Evolutionary conservation across 2,888 invertebrate genomes (phyloP).

Genomic region (Chymomyza caudatula): DNA sequence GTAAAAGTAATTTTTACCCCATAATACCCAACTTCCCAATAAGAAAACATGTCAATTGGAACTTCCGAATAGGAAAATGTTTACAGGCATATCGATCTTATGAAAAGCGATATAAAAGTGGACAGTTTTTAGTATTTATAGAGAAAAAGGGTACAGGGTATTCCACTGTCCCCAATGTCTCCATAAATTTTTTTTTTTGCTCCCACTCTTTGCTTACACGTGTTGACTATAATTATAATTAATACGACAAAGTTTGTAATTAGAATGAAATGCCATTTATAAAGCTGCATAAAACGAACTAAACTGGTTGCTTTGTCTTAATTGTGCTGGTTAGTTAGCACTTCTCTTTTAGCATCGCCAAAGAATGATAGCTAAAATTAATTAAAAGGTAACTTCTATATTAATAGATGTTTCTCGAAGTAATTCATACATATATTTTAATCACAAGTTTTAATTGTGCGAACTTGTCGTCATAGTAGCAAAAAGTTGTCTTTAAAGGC

Average conservation of each 20-base stretch:
- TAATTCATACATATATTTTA: neutral
- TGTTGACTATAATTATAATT: slow-evolving; percentile 56
- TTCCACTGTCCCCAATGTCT: no score
- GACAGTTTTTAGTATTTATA: no score
- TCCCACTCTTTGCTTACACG: slow-evolving; percentile 21
- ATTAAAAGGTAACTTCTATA: neutral
- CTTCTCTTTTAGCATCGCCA: neutral
- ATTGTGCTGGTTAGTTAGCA: neutral
- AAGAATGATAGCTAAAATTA: neutral
- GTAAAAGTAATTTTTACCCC: no score
- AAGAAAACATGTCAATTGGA: no score
- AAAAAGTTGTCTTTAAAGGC: neutral
- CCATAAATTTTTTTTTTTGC: neutral
- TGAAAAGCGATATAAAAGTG: no score
- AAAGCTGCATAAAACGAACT: neutral
- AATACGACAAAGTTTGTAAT: slow-evolving; percentile 47
- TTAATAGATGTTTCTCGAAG: neutral
- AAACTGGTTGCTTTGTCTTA: slow-evolving; percentile 44
- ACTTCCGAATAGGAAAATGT: no score
- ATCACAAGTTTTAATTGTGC: neutral
- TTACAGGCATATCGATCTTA: no score
- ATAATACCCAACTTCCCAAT: no score
- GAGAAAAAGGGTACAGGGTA: no score
- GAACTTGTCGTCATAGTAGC: neutral
- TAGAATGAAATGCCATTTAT: slow-evolving; percentile 31